Conservation (phyloP, 2,888 invertebrate species). For the Notodromas monacha region DNA sequence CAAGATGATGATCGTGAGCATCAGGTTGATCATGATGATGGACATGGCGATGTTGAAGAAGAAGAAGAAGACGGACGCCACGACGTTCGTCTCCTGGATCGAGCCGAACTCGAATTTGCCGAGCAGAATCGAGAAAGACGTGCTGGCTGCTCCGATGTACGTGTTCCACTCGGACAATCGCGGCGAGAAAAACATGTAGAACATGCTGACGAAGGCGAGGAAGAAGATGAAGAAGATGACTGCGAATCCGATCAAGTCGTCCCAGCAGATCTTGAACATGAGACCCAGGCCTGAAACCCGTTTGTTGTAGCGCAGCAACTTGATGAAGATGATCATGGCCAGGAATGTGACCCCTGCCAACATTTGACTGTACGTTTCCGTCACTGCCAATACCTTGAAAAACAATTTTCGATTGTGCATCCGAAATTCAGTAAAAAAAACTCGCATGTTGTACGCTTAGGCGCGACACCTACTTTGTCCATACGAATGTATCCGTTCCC, state of each 20-base stretch:
- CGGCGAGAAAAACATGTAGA: not conserved
- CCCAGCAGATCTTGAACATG: not conserved
- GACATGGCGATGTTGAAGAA: not conserved
- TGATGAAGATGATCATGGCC: conserved; percentile 9
- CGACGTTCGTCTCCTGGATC: not conserved
- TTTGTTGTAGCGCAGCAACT: conserved; percentile 9
- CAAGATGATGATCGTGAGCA: not conserved
- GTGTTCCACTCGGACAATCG: not conserved
- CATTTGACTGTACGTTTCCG: conserved; percentile 8
- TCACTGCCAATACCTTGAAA: no score
- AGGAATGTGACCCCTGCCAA: conserved; percentile 9
- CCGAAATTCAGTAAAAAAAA: no score
- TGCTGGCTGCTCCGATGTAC: not conserved
- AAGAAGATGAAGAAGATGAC: not conserved
- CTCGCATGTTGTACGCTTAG: no score
- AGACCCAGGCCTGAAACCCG: not conserved
- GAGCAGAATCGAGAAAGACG: not conserved
- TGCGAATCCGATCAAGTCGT: not conserved
- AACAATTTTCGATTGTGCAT: no score
- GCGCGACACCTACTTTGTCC: conserved; percentile 11
- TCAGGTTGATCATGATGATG: not conserved
- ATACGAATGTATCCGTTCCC: conserved; percentile 16
- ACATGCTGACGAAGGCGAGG: not conserved
- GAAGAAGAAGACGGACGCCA: not conserved
- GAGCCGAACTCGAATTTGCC: not conserved